A percentile compares a stretch with the other conserved stretches of the same genome.
These are phyloP conservation scores for Helicoverpa zea DNA, from an alignment of 1,140 invertebrate genomes.

Conservation along the genomic window DNA sequence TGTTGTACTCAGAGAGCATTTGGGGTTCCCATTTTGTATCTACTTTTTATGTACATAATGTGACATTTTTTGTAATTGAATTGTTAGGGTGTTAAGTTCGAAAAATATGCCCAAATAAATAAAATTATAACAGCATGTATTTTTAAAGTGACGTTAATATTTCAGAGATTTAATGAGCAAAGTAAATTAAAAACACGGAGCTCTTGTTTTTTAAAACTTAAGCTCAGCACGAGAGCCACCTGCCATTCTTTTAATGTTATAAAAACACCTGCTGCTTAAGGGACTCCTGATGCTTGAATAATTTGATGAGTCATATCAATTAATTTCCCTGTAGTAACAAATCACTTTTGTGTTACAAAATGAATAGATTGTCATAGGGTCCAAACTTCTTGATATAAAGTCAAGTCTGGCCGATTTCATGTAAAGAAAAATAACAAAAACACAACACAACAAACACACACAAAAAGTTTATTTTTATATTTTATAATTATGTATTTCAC, in stretches of 20 bases:
- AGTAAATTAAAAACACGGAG: neutral
- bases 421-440: too few species aligned
- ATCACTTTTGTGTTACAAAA: neutral
- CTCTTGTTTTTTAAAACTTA: neutral
- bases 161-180: too few species aligned
- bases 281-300: neutral
- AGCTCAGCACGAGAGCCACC: neutral
- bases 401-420: too few species aligned
- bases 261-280: neutral
- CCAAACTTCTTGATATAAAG: too few species aligned
- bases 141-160: too few species aligned
- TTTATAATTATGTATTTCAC: too few species aligned
- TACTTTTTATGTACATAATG: neutral
- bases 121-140: too few species aligned
- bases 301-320: neutral
- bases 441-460: too few species aligned
- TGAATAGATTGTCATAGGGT: neutral
- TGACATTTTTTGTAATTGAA: too few species aligned
- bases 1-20: neutral
- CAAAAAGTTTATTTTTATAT: too few species aligned
- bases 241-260: conserved; percentile 10
- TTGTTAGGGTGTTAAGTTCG: too few species aligned
- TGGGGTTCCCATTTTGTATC: neutral
- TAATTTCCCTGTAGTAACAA: neutral
- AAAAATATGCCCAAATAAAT: too few species aligned